These are phyloP conservation scores for Wiebesia pumilae DNA, from an alignment of 1,140 invertebrate species.

Conservation along the genomic window DNA sequence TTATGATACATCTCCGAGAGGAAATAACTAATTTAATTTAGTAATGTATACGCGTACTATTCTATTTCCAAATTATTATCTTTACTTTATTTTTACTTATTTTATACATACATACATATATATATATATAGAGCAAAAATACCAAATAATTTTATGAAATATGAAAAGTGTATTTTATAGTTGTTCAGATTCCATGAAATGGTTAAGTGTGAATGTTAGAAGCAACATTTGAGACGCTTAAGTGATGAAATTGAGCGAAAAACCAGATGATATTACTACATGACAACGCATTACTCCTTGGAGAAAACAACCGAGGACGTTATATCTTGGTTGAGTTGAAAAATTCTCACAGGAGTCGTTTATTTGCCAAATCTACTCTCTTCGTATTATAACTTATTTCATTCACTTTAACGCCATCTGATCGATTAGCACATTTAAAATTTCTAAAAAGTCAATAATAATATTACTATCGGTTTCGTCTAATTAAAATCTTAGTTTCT, in stretches of 20 bases:
- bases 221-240: conserved; percentile 5
- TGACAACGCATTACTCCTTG: background rate
- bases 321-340: background rate
- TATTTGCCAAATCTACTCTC: background rate
- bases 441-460: too few relatives aligned
- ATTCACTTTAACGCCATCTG: background rate
- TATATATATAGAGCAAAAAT: background rate
- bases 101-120: too few relatives aligned
- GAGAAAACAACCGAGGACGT: background rate
- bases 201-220: background rate
- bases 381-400: background rate
- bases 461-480: too few relatives aligned
- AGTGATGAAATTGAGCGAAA: conserved; percentile 1
- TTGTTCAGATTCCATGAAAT: conserved; percentile 8
- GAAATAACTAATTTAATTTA: too few relatives aligned
- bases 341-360: background rate
- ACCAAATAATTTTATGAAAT: background rate
- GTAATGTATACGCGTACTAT: too few relatives aligned
- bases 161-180: background rate
- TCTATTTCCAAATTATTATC: too few relatives aligned
- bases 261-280: conserved; percentile 7
- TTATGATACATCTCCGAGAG: too few relatives aligned
- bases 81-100: too few relatives aligned
- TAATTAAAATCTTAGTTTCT: too few relatives aligned
- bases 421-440: background rate